These are phyloP conservation scores for Pterostichus madidus DNA, from an alignment of 2,888 invertebrate genomes.

Conservation along the genomic window DNA sequence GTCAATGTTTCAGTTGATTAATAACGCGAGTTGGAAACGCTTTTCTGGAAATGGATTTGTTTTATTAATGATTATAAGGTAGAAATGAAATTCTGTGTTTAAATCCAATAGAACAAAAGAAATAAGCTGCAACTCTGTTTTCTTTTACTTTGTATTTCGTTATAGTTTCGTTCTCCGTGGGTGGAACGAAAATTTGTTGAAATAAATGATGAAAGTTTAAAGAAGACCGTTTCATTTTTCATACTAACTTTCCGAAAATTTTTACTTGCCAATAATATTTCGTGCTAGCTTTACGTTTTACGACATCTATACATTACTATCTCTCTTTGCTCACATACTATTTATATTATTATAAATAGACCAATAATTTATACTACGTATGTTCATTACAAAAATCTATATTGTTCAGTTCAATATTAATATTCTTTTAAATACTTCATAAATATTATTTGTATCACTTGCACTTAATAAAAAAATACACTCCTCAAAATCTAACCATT, in stretches of 20 bases:
- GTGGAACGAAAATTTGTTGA: conserved; percentile 32
- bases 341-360: too few species aligned
- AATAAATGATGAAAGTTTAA: conserved; percentile 40
- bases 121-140: conserved; percentile 5
- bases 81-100: conserved; percentile 11
- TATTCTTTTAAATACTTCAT: too few species aligned
- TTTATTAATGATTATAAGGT: conserved; percentile 15
- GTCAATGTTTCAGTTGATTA: conserved; percentile 6
- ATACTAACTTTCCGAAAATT: conserved; percentile 2
- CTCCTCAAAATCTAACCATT: too few species aligned
- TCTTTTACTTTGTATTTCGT: conserved; percentile 7
- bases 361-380: too few species aligned
- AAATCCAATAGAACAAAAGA: conserved; percentile 15
- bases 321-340: not conserved
- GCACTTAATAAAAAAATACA: too few species aligned
- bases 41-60: conserved; percentile 4
- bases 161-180: conserved; percentile 6
- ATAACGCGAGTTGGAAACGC: conserved; percentile 1
- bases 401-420: too few species aligned
- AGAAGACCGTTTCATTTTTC: conserved; percentile 21
- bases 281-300: not conserved
- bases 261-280: conserved; percentile 34
- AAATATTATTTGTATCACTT: too few species aligned
- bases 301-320: not conserved
- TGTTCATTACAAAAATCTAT: too few species aligned